Evolutionary conservation across 2,888 invertebrate genomes (phyloP), one percentile per base, ranked within the genome.

Genomic region (Plutella xylostella): DNA sequence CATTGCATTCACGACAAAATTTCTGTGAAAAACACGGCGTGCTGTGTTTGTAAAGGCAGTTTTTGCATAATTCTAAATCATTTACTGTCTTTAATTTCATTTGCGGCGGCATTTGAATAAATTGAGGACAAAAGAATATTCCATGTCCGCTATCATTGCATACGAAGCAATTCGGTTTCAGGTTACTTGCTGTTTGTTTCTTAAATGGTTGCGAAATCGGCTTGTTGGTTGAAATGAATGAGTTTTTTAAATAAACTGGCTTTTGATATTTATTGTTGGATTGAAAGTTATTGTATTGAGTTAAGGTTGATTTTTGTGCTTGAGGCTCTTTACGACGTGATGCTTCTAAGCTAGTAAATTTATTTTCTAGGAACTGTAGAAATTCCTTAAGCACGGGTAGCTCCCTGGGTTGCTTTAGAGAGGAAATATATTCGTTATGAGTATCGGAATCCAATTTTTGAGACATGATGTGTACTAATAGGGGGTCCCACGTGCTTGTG

Each of bases 361-460:
- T 50, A 4, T 5, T 37, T 35, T 50, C 48, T 21, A 50, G 28
- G 35, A 46, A 50, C 12, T 22, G 9, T 25, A 50, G 31, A 43
- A 48, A 48, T 3, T 48, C 45, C 17, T 37, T 15, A 11, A 50
- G 19, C 4, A 9, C 15, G 9, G 50, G 48, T 20, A 39, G 28
- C 18, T 45, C 45, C 19, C 39, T 19, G 1, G 28, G 45, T n/a
- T 41, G 12, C 28, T 44, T 34, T 6, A 45, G 14, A 9, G 50
- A 43, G 14, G n/a, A 21, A 3, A 46, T 39, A 21, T 50, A 48
- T 17, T 50, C 40, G 14, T 15, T 38, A 28, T 46, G 22, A 9
- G 42, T 44, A 15, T 46, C 45, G 15, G 21, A 12, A 25, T 50
- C 48, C 18, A 50, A 25, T 43, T 50, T 50, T 42, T 50, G 48